Base-by-base conservation (phyloP, 92 coral and sea anemone genomes). In the Anthopleura xanthogrammica region DNA sequence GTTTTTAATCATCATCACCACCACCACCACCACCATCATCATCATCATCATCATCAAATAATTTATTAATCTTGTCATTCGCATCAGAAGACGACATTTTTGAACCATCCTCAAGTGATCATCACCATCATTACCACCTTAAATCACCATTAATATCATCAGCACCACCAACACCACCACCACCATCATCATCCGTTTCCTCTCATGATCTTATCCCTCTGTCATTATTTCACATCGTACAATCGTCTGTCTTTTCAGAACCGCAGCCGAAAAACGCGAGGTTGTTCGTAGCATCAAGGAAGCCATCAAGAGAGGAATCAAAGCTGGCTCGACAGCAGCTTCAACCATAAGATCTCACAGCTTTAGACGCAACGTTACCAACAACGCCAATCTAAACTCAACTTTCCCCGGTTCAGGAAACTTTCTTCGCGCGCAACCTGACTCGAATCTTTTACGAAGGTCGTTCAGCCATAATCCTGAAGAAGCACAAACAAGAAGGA, bases 391-490 rank as follows among this genome's bases (percentile, higher is more conserved):
- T 39, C 85, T 91, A 5, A 91, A 88, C 81, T 56, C 86, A 24
- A 77, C 93, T 43, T 94, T 91, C 64, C 92, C 97, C 2, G 87
- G 90, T 12, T 80, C 94, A 8, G 87, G 86, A 1, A 75, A 66
- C 80, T 88, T 91, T 17, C 90, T 91, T 12, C 89, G 94, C 12
- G 12, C 46, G 3, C 79, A 85, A 75, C 65, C 76, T 64, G 62
- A 41, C 66, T 50, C 52, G 60, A 19, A 50, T 17, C 88, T 91
- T 50, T 46, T 87, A 24, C 93, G 97, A 24, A 92, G 97, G 50
- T 93, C 97, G 62, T 91, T 93, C 72, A 93, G 97, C 79, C 95
- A 93, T 85, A 89, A 93, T 76, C 97, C 93, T 65, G 97, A 93
- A 77, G 93, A 90, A 66, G 87, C 84, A 0, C 65, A 41, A 43